Percentiles rank a stretch among this genome's conserved stretches.
These are phyloP conservation scores for Otolemur crassicaudatus DNA, from an alignment of 2,797 vertebrate species.

Conservation along the genomic window DNA sequence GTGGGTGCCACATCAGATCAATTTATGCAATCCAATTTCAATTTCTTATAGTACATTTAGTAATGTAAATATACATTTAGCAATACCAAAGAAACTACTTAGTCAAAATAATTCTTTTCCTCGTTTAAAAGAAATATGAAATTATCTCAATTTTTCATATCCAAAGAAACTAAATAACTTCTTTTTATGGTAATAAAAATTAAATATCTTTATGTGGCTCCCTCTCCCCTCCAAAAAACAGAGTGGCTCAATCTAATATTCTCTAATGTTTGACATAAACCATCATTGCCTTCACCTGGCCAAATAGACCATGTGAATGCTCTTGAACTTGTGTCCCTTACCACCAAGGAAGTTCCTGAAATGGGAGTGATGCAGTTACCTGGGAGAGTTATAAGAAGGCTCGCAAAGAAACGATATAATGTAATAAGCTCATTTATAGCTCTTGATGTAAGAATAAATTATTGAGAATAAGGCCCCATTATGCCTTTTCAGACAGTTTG, in stretches of 20 bases:
- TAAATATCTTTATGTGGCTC: background rate
- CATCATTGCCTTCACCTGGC: background rate
- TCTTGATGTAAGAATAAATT: background rate
- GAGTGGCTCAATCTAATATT: background rate
- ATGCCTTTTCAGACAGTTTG: background rate
- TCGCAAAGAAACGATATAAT: background rate
- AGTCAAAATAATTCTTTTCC: background rate
- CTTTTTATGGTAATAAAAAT: conserved; percentile 6
- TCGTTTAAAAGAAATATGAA: background rate
- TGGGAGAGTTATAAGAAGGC: background rate
- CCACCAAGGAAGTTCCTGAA: background rate
- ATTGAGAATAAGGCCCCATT: background rate
- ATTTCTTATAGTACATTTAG: background rate
- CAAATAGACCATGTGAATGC: background rate
- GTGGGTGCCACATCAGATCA: background rate
- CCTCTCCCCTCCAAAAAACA: background rate
- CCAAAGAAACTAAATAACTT: conserved; percentile 1
- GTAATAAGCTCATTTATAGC: background rate
- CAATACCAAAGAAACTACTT: background rate
- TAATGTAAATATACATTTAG: background rate
- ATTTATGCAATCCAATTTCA: background rate
- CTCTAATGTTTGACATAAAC: background rate
- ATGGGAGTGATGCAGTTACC: too few relatives aligned
- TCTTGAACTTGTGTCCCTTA: background rate
- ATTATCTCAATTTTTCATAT: background rate